Evolutionary conservation across 2,888 invertebrate species (phyloP).

Genomic region (Eupelmus urozonus): DNA sequence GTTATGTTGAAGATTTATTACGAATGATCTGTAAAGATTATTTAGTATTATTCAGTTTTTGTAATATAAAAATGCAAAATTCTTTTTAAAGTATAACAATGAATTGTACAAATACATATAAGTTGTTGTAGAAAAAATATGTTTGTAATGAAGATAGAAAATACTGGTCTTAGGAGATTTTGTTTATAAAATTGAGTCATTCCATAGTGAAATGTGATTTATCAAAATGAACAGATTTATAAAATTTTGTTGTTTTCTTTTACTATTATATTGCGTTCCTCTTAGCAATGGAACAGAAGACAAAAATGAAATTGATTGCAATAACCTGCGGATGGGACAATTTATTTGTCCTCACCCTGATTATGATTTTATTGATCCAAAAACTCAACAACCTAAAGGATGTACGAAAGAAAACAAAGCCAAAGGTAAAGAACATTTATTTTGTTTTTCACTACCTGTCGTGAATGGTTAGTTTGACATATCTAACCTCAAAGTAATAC

Average conservation of each 20-base stretch:
- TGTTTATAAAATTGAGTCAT: slow-evolving; percentile 40
- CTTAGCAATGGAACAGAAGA: slow-evolving; percentile 65
- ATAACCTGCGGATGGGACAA: slow-evolving; percentile 86
- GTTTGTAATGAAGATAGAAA: slow-evolving; percentile 2
- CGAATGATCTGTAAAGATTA: no score
- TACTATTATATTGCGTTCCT: slow-evolving; percentile 62
- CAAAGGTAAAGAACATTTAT: slow-evolving; percentile 80
- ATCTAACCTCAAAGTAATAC: slow-evolving; percentile 28
- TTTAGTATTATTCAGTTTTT: no score
- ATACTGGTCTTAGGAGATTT: slow-evolving; percentile 17
- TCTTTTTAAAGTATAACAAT: no score
- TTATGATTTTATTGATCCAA: slow-evolving; percentile 87
- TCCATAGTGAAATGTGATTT: slow-evolving; percentile 53
- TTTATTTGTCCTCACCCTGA: slow-evolving; percentile 90
- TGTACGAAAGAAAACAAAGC: slow-evolving; percentile 90
- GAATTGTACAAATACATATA: not conserved
- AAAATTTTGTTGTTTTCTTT: slow-evolving; percentile 59
- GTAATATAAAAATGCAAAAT: no score
- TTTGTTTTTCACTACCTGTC: slow-evolving; percentile 40
- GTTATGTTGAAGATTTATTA: no score
- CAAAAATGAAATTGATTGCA: slow-evolving; percentile 82
- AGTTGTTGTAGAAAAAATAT: not conserved
- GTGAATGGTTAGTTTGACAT: no score
- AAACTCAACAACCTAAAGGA: slow-evolving; percentile 91
- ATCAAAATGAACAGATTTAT: slow-evolving; percentile 49